These are phyloP conservation scores for Elaphurus davidianus DNA, from an alignment of 2,113 vertebrate genomes.

Conservation along the genomic window DNA sequence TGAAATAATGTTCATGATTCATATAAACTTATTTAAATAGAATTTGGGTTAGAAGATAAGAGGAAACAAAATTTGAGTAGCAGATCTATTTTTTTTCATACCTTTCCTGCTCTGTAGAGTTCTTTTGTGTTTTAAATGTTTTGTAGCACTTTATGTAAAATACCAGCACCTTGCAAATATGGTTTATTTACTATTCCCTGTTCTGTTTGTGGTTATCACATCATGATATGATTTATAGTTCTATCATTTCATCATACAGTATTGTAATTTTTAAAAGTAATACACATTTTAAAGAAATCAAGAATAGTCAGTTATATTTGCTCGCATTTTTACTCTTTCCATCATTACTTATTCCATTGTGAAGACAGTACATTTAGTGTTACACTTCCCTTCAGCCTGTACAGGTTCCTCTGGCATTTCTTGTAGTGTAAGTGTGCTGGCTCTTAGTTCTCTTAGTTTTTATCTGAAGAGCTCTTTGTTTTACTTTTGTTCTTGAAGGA, in stretches of 20 bases:
- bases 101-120: not conserved
- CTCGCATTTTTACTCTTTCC: not conserved
- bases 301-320: not conserved
- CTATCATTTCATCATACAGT: not conserved
- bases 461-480: not conserved
- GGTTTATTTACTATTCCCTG: not conserved
- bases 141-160: not conserved
- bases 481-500: not conserved
- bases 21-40: not conserved
- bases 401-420: not conserved
- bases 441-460: not conserved
- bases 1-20: not conserved
- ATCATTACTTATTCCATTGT: not conserved
- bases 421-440: not conserved
- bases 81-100: not conserved
- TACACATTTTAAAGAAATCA: not conserved
- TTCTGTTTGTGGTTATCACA: not conserved
- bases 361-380: not conserved
- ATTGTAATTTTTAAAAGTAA: not conserved
- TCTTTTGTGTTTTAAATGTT: not conserved
- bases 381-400: not conserved
- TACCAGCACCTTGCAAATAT: not conserved
- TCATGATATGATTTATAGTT: not conserved
- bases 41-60: not conserved
- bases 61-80: not conserved